Evolutionary conservation across 2,113 vertebrate genomes (phyloP).

Genomic region (Hemibagrus wyckioides): DNA sequence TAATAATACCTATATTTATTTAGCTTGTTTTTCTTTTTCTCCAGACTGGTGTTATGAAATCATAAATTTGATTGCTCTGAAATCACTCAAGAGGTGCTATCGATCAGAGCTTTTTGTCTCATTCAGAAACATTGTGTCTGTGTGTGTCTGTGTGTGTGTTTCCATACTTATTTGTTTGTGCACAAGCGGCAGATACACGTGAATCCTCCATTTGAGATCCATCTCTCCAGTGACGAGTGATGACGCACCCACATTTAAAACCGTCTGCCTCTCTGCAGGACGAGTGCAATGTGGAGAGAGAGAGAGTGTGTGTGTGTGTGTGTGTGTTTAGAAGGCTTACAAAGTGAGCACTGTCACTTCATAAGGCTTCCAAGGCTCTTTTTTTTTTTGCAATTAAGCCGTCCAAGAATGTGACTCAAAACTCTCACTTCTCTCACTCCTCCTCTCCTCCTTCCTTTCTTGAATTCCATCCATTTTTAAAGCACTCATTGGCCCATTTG

Average conservation of each 20-base stretch:
- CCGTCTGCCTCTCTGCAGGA: constrained; percentile 47
- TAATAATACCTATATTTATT: background rate
- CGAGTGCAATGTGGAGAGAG: constrained; percentile 6
- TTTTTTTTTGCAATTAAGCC: constrained; percentile 43
- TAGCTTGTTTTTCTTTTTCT: background rate
- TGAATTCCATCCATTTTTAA: constrained; percentile 39
- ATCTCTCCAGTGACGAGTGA: constrained; percentile 42
- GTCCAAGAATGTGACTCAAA: constrained; percentile 73
- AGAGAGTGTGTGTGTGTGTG: constrained; percentile 18
- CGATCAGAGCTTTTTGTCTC: background rate
- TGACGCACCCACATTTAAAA: constrained; percentile 54
- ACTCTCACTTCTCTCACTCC: constrained; percentile 64
- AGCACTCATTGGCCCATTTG: constrained; percentile 19
- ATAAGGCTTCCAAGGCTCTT: constrained; percentile 68
- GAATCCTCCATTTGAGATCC: constrained; percentile 32
- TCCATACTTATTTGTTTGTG: background rate
- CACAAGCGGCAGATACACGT: constrained; percentile 41
- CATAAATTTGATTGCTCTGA: background rate
- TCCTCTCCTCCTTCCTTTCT: constrained; percentile 41
- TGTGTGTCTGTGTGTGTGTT: background rate
- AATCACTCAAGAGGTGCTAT: background rate
- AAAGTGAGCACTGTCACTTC: constrained; percentile 41
- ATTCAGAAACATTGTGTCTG: background rate
- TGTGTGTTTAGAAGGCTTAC: constrained; percentile 29
- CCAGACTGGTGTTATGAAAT: background rate